These are phyloP conservation scores for Gymnorhina tibicen DNA, from an alignment of 2,113 vertebrate species.

Conservation along the genomic window DNA sequence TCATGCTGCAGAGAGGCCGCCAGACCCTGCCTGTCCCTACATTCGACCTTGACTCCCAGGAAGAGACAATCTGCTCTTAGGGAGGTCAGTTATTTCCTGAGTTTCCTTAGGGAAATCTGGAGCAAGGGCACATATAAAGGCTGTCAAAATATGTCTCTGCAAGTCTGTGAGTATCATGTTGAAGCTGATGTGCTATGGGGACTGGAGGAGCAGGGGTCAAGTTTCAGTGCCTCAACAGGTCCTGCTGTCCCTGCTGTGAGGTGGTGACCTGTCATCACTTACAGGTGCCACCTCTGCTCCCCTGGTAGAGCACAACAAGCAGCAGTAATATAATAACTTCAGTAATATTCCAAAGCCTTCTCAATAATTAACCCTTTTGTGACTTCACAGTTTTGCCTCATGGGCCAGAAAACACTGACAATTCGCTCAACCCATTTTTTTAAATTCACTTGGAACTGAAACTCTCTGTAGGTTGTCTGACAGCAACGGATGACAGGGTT, in stretches of 20 bases:
- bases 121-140: not conserved
- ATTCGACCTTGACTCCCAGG: not conserved
- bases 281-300: not conserved
- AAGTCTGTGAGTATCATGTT: not conserved
- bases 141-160: not conserved
- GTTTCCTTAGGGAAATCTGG: not conserved
- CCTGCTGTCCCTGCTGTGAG: not conserved
- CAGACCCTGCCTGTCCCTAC: not conserved
- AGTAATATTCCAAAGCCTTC: not conserved
- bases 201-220: not conserved
- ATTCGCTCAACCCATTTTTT: not conserved
- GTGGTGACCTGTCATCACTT: not conserved
- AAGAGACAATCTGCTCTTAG: not conserved
- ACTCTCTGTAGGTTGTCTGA: not conserved
- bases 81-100: rapidly evolving
- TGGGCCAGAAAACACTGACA: not conserved
- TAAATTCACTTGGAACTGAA: not conserved
- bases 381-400: not conserved
- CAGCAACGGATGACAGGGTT: not conserved
- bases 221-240: not conserved
- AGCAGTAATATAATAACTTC: not conserved
- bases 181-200: not conserved
- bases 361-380: not conserved
- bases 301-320: not conserved
- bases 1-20: not conserved